These are phyloP conservation scores for Gymnoscopelus braueri DNA, from an alignment of 2,797 vertebrate genomes.

Conservation along the genomic window DNA sequence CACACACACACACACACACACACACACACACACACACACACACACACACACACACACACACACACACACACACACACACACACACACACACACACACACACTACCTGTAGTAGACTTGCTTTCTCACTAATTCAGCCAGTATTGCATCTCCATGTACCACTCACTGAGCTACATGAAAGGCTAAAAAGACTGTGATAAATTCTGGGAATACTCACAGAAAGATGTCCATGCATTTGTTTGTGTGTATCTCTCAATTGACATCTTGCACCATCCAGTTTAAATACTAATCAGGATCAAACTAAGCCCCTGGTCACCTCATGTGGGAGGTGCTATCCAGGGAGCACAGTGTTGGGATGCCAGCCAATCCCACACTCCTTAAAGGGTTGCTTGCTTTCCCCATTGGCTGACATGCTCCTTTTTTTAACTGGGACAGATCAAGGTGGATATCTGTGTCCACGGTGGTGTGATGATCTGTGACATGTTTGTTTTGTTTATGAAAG, in stretches of 20 bases:
- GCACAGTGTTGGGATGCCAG: slow-evolving; percentile 27
- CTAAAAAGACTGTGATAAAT: slow-evolving; percentile 3
- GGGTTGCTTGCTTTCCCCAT: slow-evolving; percentile 34
- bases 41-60: no score
- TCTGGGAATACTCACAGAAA: slow-evolving; percentile 77
- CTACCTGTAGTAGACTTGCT: not conserved
- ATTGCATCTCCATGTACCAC: not conserved
- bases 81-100: no score
- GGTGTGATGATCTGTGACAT: slow-evolving; percentile 54
- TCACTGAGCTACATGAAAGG: not conserved
- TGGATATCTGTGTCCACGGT: slow-evolving; percentile 28
- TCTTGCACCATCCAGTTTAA: slow-evolving; percentile 56
- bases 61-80: not conserved
- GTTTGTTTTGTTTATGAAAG: slow-evolving; percentile 22
- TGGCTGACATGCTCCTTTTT: slow-evolving; percentile 42
- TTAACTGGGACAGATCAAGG: slow-evolving; percentile 31
- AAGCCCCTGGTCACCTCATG: slow-evolving; percentile 77
- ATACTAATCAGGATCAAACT: slow-evolving; percentile 80
- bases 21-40: not conserved
- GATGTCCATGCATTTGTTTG: slow-evolving; percentile 78
- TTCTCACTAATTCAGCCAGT: not conserved
- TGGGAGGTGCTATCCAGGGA: slow-evolving; percentile 66
- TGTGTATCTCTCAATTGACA: slow-evolving; percentile 64
- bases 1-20: not conserved
- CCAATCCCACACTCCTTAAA: slow-evolving; percentile 62